Conservation (phyloP, 1,140 invertebrate genomes). For the Drosophila simulans region DNA sequence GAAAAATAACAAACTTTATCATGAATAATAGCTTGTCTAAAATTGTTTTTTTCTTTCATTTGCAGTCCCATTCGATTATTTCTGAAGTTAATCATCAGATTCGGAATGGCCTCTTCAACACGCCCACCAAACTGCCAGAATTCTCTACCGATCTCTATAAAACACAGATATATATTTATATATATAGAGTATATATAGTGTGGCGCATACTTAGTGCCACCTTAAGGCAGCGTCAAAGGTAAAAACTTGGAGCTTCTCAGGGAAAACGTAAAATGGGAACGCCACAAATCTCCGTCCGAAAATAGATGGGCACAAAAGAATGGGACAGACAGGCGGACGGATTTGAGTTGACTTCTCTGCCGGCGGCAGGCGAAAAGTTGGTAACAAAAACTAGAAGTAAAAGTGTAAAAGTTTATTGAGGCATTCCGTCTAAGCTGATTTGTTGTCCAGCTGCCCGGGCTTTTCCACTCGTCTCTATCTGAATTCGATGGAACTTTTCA, state of each 20-base stretch:
- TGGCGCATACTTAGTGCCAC: constrained; percentile 59
- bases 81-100: constrained; percentile 27
- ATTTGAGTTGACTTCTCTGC: constrained; percentile 63
- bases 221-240: constrained; percentile 76
- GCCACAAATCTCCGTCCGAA: constrained; percentile 74
- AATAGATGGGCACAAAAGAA: constrained; percentile 64
- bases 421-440: constrained; percentile 59
- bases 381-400: constrained; percentile 33
- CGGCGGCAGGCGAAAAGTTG: constrained; percentile 45
- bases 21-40: background rate
- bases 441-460: constrained; percentile 50
- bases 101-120: constrained; percentile 12
- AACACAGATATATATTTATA: constrained; percentile 25
- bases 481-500: constrained; percentile 6
- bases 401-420: constrained; percentile 55
- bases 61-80: constrained; percentile 2
- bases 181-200: constrained; percentile 10
- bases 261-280: constrained; percentile 68
- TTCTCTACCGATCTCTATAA: constrained; percentile 35
- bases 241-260: constrained; percentile 55
- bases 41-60: background rate
- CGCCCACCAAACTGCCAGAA: constrained; percentile 48
- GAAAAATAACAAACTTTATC: background rate
- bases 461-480: constrained; percentile 12
- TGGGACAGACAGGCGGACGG: constrained; percentile 22